A percentile compares a stretch with the other conserved stretches of the same genome.
These are phyloP conservation scores for Nothocercus nigrocapillus DNA, from an alignment of 2,113 vertebrate genomes.

Conservation along the genomic window DNA sequence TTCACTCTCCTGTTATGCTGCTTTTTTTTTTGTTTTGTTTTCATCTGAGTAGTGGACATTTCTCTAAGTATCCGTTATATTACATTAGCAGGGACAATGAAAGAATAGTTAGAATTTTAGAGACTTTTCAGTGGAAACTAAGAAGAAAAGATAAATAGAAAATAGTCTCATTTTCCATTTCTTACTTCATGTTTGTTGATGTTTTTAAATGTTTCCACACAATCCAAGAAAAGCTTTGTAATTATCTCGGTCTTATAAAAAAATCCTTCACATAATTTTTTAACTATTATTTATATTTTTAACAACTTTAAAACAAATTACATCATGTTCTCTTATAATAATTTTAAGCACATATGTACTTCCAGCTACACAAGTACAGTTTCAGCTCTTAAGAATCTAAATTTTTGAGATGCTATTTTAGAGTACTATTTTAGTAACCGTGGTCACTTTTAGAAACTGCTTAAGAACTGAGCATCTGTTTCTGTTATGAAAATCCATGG, in stretches of 20 bases:
- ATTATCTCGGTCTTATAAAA: background rate
- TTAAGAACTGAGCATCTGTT: background rate
- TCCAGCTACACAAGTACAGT: background rate
- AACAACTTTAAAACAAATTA: background rate
- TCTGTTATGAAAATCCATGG: background rate
- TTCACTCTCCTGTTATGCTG: background rate
- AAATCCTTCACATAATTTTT: background rate
- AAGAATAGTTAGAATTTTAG: background rate
- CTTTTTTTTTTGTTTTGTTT: background rate
- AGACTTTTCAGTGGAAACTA: background rate
- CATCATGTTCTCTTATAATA: background rate
- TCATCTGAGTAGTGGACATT: background rate
- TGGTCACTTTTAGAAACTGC: background rate
- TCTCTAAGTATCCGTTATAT: background rate
- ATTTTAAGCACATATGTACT: background rate
- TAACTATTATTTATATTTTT: background rate
- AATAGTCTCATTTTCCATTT: background rate
- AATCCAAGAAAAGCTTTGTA: background rate
- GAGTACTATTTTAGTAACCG: background rate
- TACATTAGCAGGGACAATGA: background rate
- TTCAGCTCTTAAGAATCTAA: background rate
- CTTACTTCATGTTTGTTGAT: background rate
- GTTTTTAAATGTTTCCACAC: background rate
- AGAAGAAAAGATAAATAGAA: background rate
- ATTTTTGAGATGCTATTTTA: background rate